phyloP scores from a whole-genome alignment of 2,888 invertebrate species.

The Mimachlamys varia region DNA sequence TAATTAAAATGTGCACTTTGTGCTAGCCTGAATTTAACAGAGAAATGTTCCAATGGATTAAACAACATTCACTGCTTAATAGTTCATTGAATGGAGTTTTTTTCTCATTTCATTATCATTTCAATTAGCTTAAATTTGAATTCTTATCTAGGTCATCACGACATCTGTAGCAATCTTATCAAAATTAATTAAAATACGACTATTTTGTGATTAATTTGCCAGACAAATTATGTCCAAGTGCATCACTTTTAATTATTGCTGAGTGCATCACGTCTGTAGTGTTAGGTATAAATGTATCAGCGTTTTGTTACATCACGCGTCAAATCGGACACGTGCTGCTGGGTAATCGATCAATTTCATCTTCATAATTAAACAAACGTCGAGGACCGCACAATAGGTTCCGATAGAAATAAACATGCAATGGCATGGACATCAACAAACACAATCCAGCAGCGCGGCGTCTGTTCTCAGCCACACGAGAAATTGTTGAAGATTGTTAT shows the following conservation, averaged over 20 bases:
- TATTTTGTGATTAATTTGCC: slow-evolving; percentile 15
- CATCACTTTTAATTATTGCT: background rate
- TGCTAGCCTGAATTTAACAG: too few relatives aligned
- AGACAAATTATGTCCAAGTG: background rate
- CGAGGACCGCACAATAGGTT: background rate
- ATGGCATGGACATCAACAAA: background rate
- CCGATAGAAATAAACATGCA: background rate
- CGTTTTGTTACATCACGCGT: background rate
- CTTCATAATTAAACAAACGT: background rate
- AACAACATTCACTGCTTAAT: too few relatives aligned
- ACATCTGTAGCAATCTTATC: background rate
- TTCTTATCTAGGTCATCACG: background rate
- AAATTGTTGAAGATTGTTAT: too few relatives aligned
- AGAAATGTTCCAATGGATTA: too few relatives aligned
- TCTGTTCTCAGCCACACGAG: too few relatives aligned
- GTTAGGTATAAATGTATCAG: background rate
- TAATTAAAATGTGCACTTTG: too few relatives aligned
- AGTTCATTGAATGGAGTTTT: too few relatives aligned
- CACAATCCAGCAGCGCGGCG: too few relatives aligned
- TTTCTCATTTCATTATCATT: too few relatives aligned
- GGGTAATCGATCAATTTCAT: slow-evolving; percentile 15
- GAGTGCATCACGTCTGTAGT: background rate
- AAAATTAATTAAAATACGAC: background rate
- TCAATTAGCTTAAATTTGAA: too few relatives aligned
- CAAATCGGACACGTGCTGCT: background rate